These are phyloP conservation scores for Drosophila histrio DNA, from an alignment of 2,888 invertebrate genomes.

Conservation along the genomic window DNA sequence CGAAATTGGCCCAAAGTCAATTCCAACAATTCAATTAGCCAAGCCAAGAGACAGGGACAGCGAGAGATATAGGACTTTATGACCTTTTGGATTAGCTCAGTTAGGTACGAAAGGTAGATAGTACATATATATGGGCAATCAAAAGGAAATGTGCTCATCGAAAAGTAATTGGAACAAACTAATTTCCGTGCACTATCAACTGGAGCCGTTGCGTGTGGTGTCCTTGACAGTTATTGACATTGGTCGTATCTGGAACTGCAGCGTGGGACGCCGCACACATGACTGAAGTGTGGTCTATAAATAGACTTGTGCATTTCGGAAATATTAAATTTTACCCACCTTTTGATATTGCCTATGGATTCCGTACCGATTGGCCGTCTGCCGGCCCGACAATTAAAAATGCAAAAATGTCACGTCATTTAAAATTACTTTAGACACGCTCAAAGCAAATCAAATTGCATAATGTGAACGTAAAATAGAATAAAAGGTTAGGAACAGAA, in stretches of 20 bases:
- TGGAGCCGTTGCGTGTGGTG: slow-evolving; percentile 11
- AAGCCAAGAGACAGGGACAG: not conserved
- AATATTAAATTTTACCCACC: slow-evolving; percentile 11
- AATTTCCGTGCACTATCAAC: slow-evolving; percentile 47
- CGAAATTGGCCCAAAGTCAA: slow-evolving; percentile 34
- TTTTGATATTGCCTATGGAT: slow-evolving; percentile 1
- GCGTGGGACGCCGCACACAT: not conserved
- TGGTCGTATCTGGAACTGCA: slow-evolving; percentile 7
- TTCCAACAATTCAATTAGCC: slow-evolving; percentile 54
- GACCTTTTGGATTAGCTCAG: slow-evolving; percentile 12
- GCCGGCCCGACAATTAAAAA: slow-evolving; percentile 21
- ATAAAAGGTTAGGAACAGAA: not conserved
- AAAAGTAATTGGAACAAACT: slow-evolving; percentile 48
- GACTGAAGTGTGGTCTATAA: slow-evolving; percentile 13
- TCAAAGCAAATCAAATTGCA: slow-evolving; percentile 50
- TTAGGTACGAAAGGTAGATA: not conserved
- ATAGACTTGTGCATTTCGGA: slow-evolving; percentile 31
- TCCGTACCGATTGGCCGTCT: not conserved
- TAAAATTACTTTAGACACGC: slow-evolving; percentile 39
- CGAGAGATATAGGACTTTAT: not conserved
- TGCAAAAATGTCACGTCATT: slow-evolving; percentile 69
- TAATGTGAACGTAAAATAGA: slow-evolving; percentile 27
- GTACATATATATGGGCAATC: slow-evolving; percentile 27
- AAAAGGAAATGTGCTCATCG: slow-evolving; percentile 44
- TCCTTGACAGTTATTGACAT: slow-evolving; percentile 40